Base-by-base conservation (phyloP, 2,797 vertebrate species). In the Phataginus tetradactyla region DNA sequence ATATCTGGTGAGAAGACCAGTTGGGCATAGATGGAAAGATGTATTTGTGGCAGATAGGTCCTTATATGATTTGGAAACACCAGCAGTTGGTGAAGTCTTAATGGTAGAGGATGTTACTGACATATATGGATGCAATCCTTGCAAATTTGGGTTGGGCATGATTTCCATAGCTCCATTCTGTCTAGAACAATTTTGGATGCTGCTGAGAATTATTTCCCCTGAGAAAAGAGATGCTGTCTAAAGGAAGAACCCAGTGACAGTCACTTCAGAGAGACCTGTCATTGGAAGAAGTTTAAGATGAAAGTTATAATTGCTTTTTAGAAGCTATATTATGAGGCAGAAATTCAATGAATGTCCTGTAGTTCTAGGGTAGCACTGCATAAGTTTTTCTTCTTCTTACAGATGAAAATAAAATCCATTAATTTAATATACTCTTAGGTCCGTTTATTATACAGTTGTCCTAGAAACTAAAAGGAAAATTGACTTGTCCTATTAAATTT, bases 291-390 rank as follows among this genome's bases (percentile, higher is more conserved):
- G 69, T 83, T 97, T 79, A 90, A 96, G 53, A 95, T 77, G 59
- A 94, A 96, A 93, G 59, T 89, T 94, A 74, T 94, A 97, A 97
- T 94, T 95, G 95, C 74, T 87, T 96, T 96, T 80, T 68, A 86
- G 90, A 95, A 94, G 64, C 34, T 95, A 37, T 13, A 86, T 89
- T 78, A 88, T 86, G 63, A 92, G 64, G 37, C 90, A 92, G 92
- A 91, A 94, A 92, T 89, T 80, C 90, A 96, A 11, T 68, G 64
- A 96, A 74, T 29, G 29, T 88, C 81, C 87, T 94, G 64, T 29
- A 95, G 79, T 86, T 94, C 18, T 81, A 90, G 5, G 34, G 3
- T 53, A 75, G 49, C 17, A 72, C 29, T 91, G 86, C 34, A 42
- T n/a, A 87, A 72, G 64, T 8, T 37, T 53, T 32, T 69, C 80